phyloP scores from a whole-genome alignment of 2,888 invertebrate genomes.

The Ornithoptera alexandrae region DNA sequence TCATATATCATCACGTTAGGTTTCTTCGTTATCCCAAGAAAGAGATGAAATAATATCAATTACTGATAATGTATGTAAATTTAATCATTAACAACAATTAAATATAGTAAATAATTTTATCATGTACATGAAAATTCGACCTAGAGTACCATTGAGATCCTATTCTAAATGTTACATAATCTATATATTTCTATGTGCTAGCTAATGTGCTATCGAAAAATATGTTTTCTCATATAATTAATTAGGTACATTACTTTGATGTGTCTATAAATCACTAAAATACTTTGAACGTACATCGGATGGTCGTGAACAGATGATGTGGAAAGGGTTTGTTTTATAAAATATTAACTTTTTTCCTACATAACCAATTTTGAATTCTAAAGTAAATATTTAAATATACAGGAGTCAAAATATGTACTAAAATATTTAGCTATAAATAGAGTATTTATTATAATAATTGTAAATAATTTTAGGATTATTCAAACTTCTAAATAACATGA shows the following conservation, averaged over 20 bases:
- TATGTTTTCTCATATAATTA: constrained; percentile 23
- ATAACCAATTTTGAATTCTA: background rate
- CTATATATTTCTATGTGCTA: constrained; percentile 25
- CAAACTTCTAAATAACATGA: constrained; percentile 5
- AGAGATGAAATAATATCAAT: too few species aligned
- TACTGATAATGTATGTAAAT: background rate
- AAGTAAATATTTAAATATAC: background rate
- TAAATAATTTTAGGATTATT: constrained; percentile 8
- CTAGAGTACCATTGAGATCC: constrained; percentile 17
- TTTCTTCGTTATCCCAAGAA: too few species aligned
- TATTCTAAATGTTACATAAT: constrained; percentile 19
- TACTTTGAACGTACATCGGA: constrained; percentile 13
- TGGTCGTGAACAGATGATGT: background rate
- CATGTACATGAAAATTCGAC: constrained; percentile 23
- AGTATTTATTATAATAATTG: background rate
- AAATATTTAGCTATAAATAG: constrained; percentile 19
- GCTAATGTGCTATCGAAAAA: constrained; percentile 33
- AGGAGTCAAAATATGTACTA: background rate
- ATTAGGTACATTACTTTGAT: constrained; percentile 29
- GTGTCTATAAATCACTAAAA: constrained; percentile 21
- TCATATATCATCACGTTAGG: too few species aligned
- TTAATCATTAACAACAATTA: constrained; percentile 22
- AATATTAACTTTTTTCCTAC: background rate
- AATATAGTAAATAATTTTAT: background rate
- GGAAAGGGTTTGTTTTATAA: background rate